Conservation (phyloP, 2,888 invertebrate species). For the Troides aeacus region DNA sequence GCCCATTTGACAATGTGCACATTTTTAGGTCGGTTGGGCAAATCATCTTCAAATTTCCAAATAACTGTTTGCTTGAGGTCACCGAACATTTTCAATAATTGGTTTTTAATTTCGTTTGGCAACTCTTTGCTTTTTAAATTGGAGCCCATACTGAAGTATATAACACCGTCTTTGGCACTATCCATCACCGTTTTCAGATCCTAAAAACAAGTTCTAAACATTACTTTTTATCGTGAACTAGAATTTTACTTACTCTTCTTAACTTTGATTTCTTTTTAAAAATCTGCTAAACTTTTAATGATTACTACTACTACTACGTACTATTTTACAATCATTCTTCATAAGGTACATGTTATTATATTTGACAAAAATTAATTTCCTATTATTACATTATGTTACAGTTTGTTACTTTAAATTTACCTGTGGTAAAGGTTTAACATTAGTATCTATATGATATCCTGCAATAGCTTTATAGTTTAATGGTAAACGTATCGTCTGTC, state of each 20-base stretch:
- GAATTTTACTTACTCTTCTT: background rate
- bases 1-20: conserved; percentile 64
- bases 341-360: background rate
- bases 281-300: background rate
- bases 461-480: conserved; percentile 38
- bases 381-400: background rate
- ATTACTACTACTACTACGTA: background rate
- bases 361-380: background rate
- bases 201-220: conserved; percentile 35
- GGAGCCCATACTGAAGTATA: conserved; percentile 71
- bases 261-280: background rate
- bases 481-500: conserved; percentile 36
- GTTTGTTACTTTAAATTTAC: conserved; percentile 29
- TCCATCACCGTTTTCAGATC: conserved; percentile 58
- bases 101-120: conserved; percentile 44
- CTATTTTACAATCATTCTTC: too few relatives aligned
- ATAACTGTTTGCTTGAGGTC: conserved; percentile 63
- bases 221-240: background rate
- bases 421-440: conserved; percentile 39
- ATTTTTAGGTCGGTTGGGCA: conserved; percentile 55
- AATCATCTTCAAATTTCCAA: conserved; percentile 67
- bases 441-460: conserved; percentile 40
- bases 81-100: conserved; percentile 54
- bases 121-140: conserved; percentile 56
- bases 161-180: conserved; percentile 57